These are phyloP conservation scores for Apotomis capreana DNA, from an alignment of 2,888 invertebrate species.

Conservation along the genomic window DNA sequence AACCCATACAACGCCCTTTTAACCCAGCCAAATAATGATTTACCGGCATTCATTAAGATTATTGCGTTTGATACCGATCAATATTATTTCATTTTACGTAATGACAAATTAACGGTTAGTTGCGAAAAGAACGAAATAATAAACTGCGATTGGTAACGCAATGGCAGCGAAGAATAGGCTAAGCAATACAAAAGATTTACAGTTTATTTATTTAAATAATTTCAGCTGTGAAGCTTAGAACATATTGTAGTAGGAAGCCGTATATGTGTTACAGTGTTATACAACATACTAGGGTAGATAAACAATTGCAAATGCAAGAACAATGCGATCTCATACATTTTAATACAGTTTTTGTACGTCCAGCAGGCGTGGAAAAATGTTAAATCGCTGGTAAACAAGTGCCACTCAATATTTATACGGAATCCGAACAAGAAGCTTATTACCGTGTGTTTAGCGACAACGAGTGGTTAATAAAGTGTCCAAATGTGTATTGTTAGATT, in stretches of 20 bases:
- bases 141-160: constrained; percentile 4
- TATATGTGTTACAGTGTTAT: constrained; percentile 48
- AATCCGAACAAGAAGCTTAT: constrained; percentile 50
- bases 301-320: constrained; percentile 58
- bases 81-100: constrained; percentile 24
- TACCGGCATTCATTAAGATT: constrained; percentile 13
- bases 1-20: neutral
- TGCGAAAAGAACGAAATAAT: constrained; percentile 8
- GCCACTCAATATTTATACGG: constrained; percentile 46
- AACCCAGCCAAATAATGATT: constrained; percentile 1
- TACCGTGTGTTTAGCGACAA: constrained; percentile 27
- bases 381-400: constrained; percentile 53
- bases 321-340: constrained; percentile 68
- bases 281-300: constrained; percentile 47
- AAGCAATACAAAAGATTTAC: constrained; percentile 5
- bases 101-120: constrained; percentile 24
- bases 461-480: constrained; percentile 25
- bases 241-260: constrained; percentile 5
- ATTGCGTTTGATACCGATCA: constrained; percentile 3
- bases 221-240: neutral
- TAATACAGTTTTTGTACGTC: constrained; percentile 59
- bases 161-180: neutral
- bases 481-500: constrained; percentile 31
- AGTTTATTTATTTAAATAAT: neutral
- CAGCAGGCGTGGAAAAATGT: constrained; percentile 54